These are phyloP conservation scores for Xerus inauris DNA, from an alignment of 2,113 vertebrate species.

Conservation along the genomic window DNA sequence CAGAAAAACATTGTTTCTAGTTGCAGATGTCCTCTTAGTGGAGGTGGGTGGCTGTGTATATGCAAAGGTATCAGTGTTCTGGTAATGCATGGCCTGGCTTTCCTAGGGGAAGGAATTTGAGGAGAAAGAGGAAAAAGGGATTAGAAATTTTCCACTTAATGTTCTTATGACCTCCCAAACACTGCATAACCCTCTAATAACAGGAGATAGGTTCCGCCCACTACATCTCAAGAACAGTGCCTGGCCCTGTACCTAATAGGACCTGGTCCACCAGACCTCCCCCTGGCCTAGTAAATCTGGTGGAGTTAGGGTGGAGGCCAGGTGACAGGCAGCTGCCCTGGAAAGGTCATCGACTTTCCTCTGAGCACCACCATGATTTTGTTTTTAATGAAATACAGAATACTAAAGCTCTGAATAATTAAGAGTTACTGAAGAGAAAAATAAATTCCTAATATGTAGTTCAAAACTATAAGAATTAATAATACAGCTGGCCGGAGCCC, in stretches of 20 bases:
- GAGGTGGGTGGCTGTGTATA: background rate
- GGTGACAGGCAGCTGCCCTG: background rate
- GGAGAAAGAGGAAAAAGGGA: background rate
- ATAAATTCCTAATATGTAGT: background rate
- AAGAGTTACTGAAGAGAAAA: background rate
- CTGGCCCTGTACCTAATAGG: background rate
- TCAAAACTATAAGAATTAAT: background rate
- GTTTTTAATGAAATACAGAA: background rate
- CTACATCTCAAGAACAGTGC: background rate
- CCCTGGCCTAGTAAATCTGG: background rate
- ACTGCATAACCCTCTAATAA: background rate
- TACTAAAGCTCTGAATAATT: background rate
- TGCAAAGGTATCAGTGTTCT: background rate
- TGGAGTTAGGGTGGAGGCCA: background rate
- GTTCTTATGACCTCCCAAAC: background rate
- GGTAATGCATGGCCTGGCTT: background rate
- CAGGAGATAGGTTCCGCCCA: background rate
- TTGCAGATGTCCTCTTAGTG: background rate
- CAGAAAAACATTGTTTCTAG: background rate
- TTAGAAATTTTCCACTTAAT: background rate
- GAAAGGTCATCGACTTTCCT: background rate
- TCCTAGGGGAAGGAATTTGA: background rate
- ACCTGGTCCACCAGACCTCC: background rate
- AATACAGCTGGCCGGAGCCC: background rate
- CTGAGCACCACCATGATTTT: background rate